phyloP scores from a whole-genome alignment of 2,888 invertebrate genomes.

The Cephus nigrinus region DNA sequence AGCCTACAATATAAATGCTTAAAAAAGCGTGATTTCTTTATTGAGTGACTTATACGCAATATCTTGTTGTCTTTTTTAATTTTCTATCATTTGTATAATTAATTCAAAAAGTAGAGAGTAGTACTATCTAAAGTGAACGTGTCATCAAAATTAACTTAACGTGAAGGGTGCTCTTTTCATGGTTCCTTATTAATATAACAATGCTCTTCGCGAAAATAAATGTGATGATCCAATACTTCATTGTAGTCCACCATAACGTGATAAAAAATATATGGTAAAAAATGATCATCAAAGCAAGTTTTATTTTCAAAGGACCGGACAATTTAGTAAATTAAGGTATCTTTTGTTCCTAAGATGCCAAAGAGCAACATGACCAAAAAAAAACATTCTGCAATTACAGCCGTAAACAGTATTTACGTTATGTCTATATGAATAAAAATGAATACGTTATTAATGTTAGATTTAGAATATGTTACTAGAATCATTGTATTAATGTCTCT shows the following conservation, averaged over 20 bases:
- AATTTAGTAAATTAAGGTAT: not conserved
- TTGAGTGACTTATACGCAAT: slow-evolving; percentile 1
- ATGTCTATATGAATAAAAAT: not conserved
- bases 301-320: slow-evolving; percentile 18
- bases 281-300: not conserved
- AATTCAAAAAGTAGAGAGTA: not conserved
- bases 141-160: not conserved
- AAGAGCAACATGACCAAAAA: not conserved
- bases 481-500: not conserved
- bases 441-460: not conserved
- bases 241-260: not conserved
- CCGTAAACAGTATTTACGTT: not conserved
- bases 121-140: not conserved
- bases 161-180: not conserved
- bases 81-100: slow-evolving; percentile 1
- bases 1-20: not conserved
- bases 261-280: not conserved
- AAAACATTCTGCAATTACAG: not conserved
- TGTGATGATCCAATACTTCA: not conserved
- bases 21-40: not conserved
- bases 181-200: not conserved
- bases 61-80: slow-evolving; percentile 10
- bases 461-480: not conserved
- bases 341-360: slow-evolving; percentile 7
- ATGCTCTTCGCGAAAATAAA: not conserved